phyloP scores from a whole-genome alignment of 2,797 vertebrate genomes.

The Nyctibius grandis region DNA sequence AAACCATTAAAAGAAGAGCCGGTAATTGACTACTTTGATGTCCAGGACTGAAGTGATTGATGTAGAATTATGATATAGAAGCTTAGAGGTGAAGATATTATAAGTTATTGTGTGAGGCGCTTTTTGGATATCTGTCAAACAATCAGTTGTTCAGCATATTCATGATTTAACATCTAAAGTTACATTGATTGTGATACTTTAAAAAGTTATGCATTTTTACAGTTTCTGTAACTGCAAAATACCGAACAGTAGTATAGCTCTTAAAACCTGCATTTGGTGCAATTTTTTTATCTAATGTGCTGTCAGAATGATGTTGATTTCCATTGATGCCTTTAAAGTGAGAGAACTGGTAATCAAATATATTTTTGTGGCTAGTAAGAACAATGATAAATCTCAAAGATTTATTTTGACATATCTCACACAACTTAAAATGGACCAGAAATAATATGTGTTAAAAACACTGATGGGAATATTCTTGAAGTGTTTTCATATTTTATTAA shows the following conservation, averaged over 20 bases:
- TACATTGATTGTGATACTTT: not conserved
- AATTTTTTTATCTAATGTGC: conserved; percentile 10
- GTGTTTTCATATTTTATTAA: not conserved
- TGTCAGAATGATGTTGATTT: not conserved
- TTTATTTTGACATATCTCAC: not conserved
- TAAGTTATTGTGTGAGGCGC: not conserved
- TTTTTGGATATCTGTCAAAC: not conserved
- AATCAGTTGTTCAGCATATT: not conserved
- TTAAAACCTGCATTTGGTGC: not conserved
- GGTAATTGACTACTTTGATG: conserved; percentile 96
- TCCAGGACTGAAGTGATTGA: conserved; percentile 84
- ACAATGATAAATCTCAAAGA: not conserved
- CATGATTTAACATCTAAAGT: not conserved
- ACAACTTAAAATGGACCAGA: not conserved
- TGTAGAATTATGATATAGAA: not conserved
- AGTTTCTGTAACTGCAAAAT: not conserved
- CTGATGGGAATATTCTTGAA: not conserved
- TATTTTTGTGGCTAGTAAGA: not conserved
- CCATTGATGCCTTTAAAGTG: not conserved
- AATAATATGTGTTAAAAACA: not conserved
- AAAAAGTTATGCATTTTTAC: not conserved
- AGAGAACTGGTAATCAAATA: not conserved
- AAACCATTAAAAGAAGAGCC: conserved; percentile 88
- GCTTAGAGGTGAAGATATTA: not conserved
- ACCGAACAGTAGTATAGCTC: not conserved